Evolutionary conservation across 1,140 invertebrate genomes (phyloP).

Genomic region (Eurosta solidaginis): DNA sequence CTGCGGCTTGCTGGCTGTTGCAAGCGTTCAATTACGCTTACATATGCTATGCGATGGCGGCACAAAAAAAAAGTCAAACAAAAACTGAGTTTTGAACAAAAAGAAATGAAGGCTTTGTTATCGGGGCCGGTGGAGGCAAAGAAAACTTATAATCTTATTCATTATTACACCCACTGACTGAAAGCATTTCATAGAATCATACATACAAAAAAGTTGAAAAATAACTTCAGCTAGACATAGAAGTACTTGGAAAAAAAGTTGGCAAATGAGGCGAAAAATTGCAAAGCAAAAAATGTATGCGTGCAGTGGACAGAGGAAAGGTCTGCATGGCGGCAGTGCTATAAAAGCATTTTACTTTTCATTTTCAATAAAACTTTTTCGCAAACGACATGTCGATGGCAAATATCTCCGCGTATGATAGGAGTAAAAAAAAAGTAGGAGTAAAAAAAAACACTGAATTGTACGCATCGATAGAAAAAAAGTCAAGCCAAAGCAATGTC

Average conservation of each 20-base stretch:
- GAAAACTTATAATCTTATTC: background rate
- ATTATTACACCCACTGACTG: background rate
- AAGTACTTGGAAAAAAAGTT: background rate
- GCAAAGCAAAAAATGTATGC: background rate
- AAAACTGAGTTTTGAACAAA: too few relatives aligned
- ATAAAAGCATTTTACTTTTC: background rate
- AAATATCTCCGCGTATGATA: background rate
- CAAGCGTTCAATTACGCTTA: background rate
- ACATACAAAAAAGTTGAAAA: background rate
- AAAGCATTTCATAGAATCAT: background rate
- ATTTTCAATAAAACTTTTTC: constrained; percentile 26
- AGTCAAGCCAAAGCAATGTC: background rate
- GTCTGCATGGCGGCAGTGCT: background rate
- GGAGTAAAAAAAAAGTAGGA: background rate
- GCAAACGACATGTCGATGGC: background rate
- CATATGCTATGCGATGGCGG: background rate
- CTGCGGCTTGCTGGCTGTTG: background rate
- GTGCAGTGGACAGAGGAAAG: background rate
- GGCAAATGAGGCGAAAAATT: background rate
- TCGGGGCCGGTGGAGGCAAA: too few relatives aligned
- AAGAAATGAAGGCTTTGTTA: too few relatives aligned
- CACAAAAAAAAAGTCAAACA: background rate
- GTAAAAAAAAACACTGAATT: background rate
- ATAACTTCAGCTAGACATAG: background rate
- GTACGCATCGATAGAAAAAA: background rate